Evolutionary conservation across 2,797 vertebrate genomes (phyloP).

Genomic region (Clamator glandarius): DNA sequence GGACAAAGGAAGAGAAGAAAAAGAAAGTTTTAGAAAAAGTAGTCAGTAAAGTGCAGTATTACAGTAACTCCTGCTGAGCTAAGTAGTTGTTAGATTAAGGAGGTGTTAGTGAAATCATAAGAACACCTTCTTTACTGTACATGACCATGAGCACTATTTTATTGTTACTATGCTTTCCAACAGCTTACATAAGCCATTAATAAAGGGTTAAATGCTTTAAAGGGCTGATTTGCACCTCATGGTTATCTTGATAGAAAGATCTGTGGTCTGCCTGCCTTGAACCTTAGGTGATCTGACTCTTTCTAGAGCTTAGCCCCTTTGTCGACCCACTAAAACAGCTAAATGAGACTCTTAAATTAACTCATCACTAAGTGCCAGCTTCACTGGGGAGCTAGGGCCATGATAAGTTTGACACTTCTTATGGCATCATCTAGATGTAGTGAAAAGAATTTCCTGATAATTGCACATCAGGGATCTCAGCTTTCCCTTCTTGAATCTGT

Average conservation of each 20-base stretch:
- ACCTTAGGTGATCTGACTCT: not conserved
- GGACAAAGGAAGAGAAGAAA: slow-evolving; percentile 1
- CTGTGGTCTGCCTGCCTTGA: not conserved
- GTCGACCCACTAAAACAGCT: not conserved
- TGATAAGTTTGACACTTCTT: not conserved
- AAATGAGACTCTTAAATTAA: not conserved
- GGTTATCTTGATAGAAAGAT: not conserved
- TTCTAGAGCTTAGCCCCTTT: not conserved
- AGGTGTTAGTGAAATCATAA: not conserved
- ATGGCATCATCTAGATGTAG: not conserved
- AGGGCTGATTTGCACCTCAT: not conserved
- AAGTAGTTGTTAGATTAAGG: slow-evolving; percentile 40
- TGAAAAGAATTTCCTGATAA: not conserved
- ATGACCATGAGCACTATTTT: not conserved
- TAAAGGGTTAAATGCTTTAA: not conserved
- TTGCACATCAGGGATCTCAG: not conserved
- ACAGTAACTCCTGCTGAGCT: slow-evolving; percentile 2
- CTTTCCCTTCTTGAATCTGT: not conserved
- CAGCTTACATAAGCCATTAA: not conserved
- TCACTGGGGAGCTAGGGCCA: not conserved
- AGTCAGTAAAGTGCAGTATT: not conserved
- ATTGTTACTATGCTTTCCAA: not conserved
- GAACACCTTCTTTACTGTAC: not conserved
- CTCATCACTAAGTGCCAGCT: not conserved
- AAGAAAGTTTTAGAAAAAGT: not conserved